Evolutionary conservation across 2,888 invertebrate species (phyloP), one percentile per base, ranked within the genome.

Genomic region (Eupithecia exiguata): DNA sequence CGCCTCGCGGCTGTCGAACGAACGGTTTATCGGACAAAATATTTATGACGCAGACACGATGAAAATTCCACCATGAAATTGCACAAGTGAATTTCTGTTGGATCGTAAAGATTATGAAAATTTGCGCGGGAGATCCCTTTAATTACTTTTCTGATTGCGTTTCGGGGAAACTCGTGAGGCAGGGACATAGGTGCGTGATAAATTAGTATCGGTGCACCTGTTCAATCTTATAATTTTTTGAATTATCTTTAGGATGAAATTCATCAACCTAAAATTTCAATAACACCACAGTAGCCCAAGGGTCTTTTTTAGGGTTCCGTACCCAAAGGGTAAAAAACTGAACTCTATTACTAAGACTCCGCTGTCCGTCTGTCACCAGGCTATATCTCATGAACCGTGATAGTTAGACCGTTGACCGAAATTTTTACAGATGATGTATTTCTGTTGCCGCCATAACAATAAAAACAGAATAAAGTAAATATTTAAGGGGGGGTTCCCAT

Each of bases 11-110:
- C 94, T 93, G 94, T 94, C 94, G 94, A 94, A 94, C 93, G 91
- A 92, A 94, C 92, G 93, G 92, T 94, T 94, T 94, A 94, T 94
- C 95, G 94, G 94, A 93, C 94, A 91, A 94, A 94, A 93, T 94
- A 93, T 94, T 94, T 94, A 94, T 92, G 92, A 91, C 91, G 91
- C 86, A 90, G 89, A 89, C 89, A 87, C 87, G 88, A 91, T 91
- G 90, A 85, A 92, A 92, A 92, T 92, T 91, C 91, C 89, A 84
- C 88, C 88, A 88, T 88, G 88, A 87, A 91, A 92, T 91, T 88
- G 89, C 88, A 88, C 86, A 84, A 89, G 86, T 88, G 86, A 88
- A 88, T 85, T 88, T 85, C 83, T 82, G 77, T 74, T 68, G 80
- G 82, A 82, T 85, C 84, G 84, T 85, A 84, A 85, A 85, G 85